Conservation (phyloP, 53 echinoderm and acorn worm species). For the Crossaster papposus region DNA sequence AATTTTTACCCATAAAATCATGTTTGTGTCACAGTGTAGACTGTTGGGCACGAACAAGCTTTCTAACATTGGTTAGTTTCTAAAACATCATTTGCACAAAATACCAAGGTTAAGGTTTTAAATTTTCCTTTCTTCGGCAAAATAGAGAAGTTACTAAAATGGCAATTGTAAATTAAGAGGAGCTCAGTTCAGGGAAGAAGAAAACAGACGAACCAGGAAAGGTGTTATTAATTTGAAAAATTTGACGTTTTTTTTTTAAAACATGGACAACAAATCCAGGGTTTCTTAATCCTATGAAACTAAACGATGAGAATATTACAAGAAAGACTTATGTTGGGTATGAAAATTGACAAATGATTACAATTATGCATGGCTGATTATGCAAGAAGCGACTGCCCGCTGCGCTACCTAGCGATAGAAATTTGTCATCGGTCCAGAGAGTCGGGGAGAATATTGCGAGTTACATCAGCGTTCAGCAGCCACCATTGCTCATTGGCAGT, state of each 20-base stretch:
- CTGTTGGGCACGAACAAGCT: too few species aligned
- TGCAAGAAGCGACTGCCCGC: not conserved
- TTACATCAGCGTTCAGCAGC: not conserved
- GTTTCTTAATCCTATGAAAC: not conserved
- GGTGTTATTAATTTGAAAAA: not conserved
- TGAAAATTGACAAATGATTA: not conserved
- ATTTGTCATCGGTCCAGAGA: conserved; percentile 3
- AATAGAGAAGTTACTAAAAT: not conserved
- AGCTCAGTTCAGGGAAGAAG: not conserved
- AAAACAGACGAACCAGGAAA: not conserved
- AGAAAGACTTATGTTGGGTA: not conserved
- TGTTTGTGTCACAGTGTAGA: too few species aligned
- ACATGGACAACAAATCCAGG: not conserved
- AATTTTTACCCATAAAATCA: too few species aligned
- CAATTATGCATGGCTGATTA: conserved; percentile 5
- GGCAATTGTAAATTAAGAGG: not conserved
- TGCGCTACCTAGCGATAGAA: not conserved
- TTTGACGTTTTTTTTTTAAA: not conserved
- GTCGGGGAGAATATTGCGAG: not conserved
- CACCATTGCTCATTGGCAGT: not conserved
- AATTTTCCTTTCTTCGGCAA: not conserved
- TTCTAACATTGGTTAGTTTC: too few species aligned
- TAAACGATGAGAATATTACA: not conserved
- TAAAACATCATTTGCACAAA: too few species aligned
- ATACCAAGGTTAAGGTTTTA: too few species aligned